Evolutionary conservation across 2,113 vertebrate species (phyloP), one percentile per base, ranked within the genome.

Genomic region (Leuciscus idus): DNA sequence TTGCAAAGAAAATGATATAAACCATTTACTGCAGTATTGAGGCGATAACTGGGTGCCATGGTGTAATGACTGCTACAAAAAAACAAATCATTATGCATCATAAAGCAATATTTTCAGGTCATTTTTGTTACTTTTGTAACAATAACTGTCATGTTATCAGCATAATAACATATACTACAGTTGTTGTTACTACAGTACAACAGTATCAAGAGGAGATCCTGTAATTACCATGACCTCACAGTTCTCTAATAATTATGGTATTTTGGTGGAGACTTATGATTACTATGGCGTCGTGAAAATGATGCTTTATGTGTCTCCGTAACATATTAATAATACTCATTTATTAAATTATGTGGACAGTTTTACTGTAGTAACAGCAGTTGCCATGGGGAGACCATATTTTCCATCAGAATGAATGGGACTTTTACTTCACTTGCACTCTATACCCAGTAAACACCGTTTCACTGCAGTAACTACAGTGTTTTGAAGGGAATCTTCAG

Each of bases 221-320:
- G 43, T 74, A 26, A 74, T 74, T 74, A 48, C n/a, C 43, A 46
- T 74, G 72, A 74, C 23, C 13, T n/a, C 72, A 74, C 72, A 48
- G 23, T 4, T 48, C 43, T 74, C 43, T 48, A 48, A 48, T 74
- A 26, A 26, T 23, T 74, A 15, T 48, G n/a, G n/a, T 28, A 26
- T 26, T 74, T 74, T 48, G 72, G 23, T 74, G 72, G 39, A 74
- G 72, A 48, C 72, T 74, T 74, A 6, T 73, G 72, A 74, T 48
- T 46, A 26, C 11, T 23, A 7, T 74, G 21, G 23, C 70, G 26
- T 74, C 43, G 17, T 74, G 43, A 30, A 4, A 66, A 8, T n/a
- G 2, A 13, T 48, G 3, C 23, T 48, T 74, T 48, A 15, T 26
- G 23, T 74, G n/a, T 48, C 4, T 5, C 19, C 3, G 6, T 48